Conservation (phyloP, 2,113 vertebrate species). For the Murina feae region DNA sequence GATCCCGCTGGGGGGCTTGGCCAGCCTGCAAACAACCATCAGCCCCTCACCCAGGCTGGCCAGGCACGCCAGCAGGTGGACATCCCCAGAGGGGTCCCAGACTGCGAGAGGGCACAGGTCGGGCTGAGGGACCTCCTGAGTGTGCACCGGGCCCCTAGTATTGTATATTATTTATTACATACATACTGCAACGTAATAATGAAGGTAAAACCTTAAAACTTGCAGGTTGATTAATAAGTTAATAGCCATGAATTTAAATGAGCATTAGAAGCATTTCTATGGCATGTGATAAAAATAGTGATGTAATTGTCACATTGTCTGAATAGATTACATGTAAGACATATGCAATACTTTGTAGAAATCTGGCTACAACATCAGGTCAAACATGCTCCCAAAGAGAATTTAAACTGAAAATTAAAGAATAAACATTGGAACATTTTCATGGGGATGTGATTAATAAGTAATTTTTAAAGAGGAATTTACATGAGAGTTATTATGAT, state of each 20-base stretch:
- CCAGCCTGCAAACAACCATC: too few species aligned
- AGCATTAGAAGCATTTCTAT: slow-evolving; percentile 32
- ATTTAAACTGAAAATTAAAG: neutral
- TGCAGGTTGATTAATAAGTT: slow-evolving; percentile 53
- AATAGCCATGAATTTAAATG: slow-evolving; percentile 47
- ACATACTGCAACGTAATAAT: slow-evolving; percentile 54
- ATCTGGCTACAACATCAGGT: neutral
- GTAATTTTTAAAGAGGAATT: neutral
- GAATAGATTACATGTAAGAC: neutral
- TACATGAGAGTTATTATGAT: neutral
- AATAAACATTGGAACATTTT: neutral
- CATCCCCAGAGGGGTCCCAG: too few species aligned
- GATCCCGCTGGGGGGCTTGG: too few species aligned
- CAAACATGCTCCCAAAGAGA: neutral
- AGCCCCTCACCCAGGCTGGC: too few species aligned
- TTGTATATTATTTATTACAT: slow-evolving; percentile 63
- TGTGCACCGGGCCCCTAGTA: too few species aligned
- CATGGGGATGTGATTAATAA: neutral
- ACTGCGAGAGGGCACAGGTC: too few species aligned
- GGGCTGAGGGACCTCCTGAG: too few species aligned
- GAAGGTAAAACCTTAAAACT: slow-evolving; percentile 59
- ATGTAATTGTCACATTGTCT: slow-evolving; percentile 31
- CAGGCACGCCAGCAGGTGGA: too few species aligned
- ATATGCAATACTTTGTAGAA: neutral
- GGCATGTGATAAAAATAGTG: neutral